Evolutionary conservation across 2,888 invertebrate genomes (phyloP), one percentile per base, ranked within the genome.

Genomic region (Cheilosia grossa): DNA sequence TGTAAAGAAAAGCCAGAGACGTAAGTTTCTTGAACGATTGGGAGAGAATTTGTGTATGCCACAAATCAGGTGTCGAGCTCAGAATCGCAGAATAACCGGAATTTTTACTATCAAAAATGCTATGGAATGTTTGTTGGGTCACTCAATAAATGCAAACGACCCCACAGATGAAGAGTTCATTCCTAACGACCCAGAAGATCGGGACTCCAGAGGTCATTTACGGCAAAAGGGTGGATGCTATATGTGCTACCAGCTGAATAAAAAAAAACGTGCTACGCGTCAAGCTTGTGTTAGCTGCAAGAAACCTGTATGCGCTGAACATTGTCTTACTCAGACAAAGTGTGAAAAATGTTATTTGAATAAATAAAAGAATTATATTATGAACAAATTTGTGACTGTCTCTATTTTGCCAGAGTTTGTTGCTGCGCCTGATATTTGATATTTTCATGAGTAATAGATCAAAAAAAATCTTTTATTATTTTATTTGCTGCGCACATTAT

Each of bases 311-410:
- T 56, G 37, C 37, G 7, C 19, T n/a, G 30, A 54, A 33, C 33
- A 54, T 51, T 24, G 51, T 53, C 51, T 53, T 53, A 53, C 51
- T 24, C 51, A 53, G 24, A 53, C 7, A 53, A 53, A 24, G 24
- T 51, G 21, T 49, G 21, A 49, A 49, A 49, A 9, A 37, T 13
- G 37, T 37, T 2, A 37, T 37, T 13, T 40, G 10, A 40, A 4
- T 40, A 40, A 40, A 40, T 40, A 40, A 40, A 40, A 40, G 40
- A 40, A 40, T 40, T 40, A 13, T 24, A 3, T 24, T 24, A 24
- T 24, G 24, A 24, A 4, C 4, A 3, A 24, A 24, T 24, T 24
- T 24, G 24, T 24, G 24, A 4, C 3, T 24, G 24, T 2, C 24
- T 24, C 3, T 24, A 24, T 24, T 24, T 24, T 24, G 24, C 24